Evolutionary conservation across 1,140 invertebrate species (phyloP).

Genomic region (Caerostris darwini): DNA sequence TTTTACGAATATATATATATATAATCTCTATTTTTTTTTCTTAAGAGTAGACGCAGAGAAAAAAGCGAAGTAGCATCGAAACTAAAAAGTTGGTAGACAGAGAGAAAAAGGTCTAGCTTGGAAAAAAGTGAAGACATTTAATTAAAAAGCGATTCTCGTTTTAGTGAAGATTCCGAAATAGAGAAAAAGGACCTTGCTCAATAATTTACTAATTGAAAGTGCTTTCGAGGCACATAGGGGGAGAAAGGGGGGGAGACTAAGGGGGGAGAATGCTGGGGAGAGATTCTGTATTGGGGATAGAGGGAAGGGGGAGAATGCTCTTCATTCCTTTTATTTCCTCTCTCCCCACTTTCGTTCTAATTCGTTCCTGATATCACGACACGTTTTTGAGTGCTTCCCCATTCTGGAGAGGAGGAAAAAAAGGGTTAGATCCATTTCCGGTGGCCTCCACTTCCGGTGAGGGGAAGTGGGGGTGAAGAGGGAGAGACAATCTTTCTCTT

Average conservation of each 20-base stretch:
- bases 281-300: neutral
- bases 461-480: neutral
- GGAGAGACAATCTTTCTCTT: neutral
- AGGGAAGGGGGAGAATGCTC: neutral
- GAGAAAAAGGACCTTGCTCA: neutral
- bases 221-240: neutral
- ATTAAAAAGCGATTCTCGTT: conserved; percentile 32
- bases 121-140: conserved; percentile 24
- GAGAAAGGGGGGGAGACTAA: neutral
- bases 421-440: neutral
- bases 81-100: no score
- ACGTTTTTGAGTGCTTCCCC: conserved; percentile 8
- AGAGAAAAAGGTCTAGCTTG: neutral
- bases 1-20: no score
- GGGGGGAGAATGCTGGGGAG: neutral
- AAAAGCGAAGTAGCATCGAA: no score
- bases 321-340: conserved; percentile 20
- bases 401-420: neutral
- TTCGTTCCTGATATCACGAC: conserved; percentile 14
- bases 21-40: no score
- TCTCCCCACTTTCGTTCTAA: neutral
- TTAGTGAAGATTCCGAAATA: conserved; percentile 28
- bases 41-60: no score
- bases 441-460: neutral
- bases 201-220: conserved; percentile 54